Conservation (phyloP, 2,113 vertebrate species). For the Willisornis vidua region DNA sequence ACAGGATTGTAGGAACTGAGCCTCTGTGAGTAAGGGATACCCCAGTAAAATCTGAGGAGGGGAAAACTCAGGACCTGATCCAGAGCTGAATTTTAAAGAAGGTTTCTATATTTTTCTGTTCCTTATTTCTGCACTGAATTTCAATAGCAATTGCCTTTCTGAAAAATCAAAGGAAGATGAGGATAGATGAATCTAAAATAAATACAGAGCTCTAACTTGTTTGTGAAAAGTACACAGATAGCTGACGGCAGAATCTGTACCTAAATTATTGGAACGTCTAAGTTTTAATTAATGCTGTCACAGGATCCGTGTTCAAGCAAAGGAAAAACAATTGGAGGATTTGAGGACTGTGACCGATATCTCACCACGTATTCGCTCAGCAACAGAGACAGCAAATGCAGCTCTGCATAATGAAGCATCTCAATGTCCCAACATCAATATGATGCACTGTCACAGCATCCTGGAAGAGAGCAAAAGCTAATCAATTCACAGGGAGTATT, state of each 20-base stretch:
- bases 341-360: neutral
- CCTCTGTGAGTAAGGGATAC: neutral
- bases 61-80: neutral
- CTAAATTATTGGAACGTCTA: conserved; percentile 36
- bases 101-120: conserved; percentile 14
- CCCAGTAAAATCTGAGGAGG: neutral
- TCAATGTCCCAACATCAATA: neutral
- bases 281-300: conserved; percentile 36
- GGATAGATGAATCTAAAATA: conserved; percentile 38
- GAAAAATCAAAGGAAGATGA: conserved; percentile 29
- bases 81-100: conserved; percentile 1
- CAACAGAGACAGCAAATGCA: neutral
- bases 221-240: conserved; percentile 26
- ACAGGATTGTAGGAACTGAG: neutral
- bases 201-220: conserved; percentile 11
- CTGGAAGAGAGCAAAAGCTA: neutral
- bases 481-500: neutral
- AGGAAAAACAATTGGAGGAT: neutral
- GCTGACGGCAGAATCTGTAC: conserved; percentile 47
- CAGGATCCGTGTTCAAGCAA: neutral
- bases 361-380: neutral
- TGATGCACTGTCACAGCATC: neutral
- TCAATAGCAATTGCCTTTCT: neutral
- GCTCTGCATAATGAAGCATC: neutral
- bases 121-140: conserved; percentile 24